Percentiles rank a stretch among this genome's conserved stretches.
Evolutionary conservation across 2,888 invertebrate species (phyloP).

Genomic region (Hydraecia micacea): DNA sequence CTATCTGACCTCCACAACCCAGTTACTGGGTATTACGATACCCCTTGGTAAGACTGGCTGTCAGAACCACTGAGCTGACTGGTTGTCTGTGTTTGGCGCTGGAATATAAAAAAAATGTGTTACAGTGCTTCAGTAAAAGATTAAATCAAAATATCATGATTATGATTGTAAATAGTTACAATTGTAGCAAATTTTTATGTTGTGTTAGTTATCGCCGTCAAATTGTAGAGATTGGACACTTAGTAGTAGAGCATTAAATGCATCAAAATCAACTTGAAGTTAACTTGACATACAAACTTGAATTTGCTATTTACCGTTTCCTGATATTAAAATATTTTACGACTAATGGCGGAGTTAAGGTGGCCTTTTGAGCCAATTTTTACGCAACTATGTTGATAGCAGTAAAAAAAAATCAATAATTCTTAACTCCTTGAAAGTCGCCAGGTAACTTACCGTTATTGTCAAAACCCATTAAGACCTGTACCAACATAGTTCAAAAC

Average conservation of each 20-base stretch:
- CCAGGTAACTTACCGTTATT: neutral
- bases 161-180: neutral
- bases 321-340: slow-evolving; percentile 12
- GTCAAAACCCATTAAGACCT: neutral
- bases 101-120: neutral
- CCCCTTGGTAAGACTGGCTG: too few relatives aligned
- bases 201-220: neutral
- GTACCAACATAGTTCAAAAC: neutral
- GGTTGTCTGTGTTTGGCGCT: too few relatives aligned
- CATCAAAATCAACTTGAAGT: neutral
- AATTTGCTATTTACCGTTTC: slow-evolving; percentile 9
- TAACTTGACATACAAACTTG: neutral
- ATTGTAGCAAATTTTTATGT: neutral
- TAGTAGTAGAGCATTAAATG: neutral
- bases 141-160: neutral
- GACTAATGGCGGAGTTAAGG: neutral
- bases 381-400: neutral
- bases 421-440: neutral
- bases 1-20: too few relatives aligned
- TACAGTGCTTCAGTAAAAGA: neutral
- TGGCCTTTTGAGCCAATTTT: neutral
- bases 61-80: too few relatives aligned
- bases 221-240: neutral
- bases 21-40: too few relatives aligned
- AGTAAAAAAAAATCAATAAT: too few relatives aligned